A percentile compares a stretch with the other conserved stretches of the same genome.
phyloP scores from a whole-genome alignment of 1,140 invertebrate genomes.

The Scaptomyza hsui region DNA sequence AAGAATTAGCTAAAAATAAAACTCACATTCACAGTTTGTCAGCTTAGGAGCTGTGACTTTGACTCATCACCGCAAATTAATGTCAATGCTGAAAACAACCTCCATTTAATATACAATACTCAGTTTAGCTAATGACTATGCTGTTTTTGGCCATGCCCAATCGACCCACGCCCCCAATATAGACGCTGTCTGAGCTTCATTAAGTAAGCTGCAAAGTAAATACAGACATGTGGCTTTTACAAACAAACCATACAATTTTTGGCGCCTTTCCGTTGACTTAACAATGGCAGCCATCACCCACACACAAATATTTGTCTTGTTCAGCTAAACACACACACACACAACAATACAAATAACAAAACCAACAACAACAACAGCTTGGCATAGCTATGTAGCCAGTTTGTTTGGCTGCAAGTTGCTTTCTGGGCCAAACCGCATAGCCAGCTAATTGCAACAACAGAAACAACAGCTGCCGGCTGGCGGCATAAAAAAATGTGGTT shows the following conservation, averaged over 20 bases:
- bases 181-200: slow-evolving; percentile 55
- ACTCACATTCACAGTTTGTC: background rate
- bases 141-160: slow-evolving; percentile 54
- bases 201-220: slow-evolving; percentile 58
- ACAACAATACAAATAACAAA: background rate
- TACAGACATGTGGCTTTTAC: slow-evolving; percentile 39
- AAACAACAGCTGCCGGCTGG: slow-evolving; percentile 40
- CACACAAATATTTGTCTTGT: slow-evolving; percentile 45
- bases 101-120: slow-evolving; percentile 45
- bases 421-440: slow-evolving; percentile 78
- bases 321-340: slow-evolving; percentile 24
- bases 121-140: slow-evolving; percentile 61
- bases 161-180: slow-evolving; percentile 43
- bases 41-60: slow-evolving; percentile 5
- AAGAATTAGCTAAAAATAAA: background rate
- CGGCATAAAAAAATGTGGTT: slow-evolving; percentile 64
- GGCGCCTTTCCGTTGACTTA: slow-evolving; percentile 62
- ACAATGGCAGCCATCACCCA: slow-evolving; percentile 60
- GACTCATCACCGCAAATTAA: slow-evolving; percentile 30
- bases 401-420: slow-evolving; percentile 68
- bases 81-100: slow-evolving; percentile 48
- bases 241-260: slow-evolving; percentile 57
- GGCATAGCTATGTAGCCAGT: slow-evolving; percentile 49
- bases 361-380: slow-evolving; percentile 23
- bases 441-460: slow-evolving; percentile 69